phyloP scores from a whole-genome alignment of 2,113 vertebrate genomes.

The Vimba vimba region DNA sequence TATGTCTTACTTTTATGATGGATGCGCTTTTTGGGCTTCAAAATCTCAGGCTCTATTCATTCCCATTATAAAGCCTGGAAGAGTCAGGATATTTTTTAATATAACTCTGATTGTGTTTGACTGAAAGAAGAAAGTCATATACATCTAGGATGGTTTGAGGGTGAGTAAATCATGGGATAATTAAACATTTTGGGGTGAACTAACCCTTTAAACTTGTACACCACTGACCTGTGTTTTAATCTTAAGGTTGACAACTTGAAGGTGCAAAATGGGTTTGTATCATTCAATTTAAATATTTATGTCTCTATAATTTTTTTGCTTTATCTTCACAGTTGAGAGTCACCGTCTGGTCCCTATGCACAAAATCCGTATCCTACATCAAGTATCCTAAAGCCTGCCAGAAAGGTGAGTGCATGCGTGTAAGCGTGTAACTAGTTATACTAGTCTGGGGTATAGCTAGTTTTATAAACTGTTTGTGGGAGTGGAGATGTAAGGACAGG shows the following conservation, averaged over 20 bases:
- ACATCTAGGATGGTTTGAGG: too few species aligned
- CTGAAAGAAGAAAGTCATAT: too few species aligned
- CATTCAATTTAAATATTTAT: neutral
- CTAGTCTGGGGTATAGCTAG: neutral
- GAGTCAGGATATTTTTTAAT: too few species aligned
- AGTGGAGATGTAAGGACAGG: conserved; percentile 67
- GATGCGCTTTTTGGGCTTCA: too few species aligned
- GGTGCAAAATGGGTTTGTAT: neutral
- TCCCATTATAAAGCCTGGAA: too few species aligned
- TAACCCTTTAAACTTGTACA: neutral
- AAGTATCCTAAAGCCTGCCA: conserved; percentile 96
- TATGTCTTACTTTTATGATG: too few species aligned
- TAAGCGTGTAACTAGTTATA: too few species aligned
- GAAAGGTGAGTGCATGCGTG: conserved; percentile 83
- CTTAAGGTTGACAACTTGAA: neutral
- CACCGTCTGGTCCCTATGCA: conserved; percentile 97
- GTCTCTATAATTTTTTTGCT: neutral
- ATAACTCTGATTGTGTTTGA: too few species aligned
- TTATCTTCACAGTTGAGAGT: conserved; percentile 84
- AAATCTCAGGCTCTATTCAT: too few species aligned
- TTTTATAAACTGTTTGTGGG: conserved; percentile 20
- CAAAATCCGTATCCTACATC: conserved; percentile 97
- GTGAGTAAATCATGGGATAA: too few species aligned
- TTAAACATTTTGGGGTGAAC: too few species aligned
- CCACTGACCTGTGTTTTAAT: neutral